These are phyloP conservation scores for Falco naumanni DNA, from an alignment of 2,797 vertebrate genomes.

Conservation along the genomic window DNA sequence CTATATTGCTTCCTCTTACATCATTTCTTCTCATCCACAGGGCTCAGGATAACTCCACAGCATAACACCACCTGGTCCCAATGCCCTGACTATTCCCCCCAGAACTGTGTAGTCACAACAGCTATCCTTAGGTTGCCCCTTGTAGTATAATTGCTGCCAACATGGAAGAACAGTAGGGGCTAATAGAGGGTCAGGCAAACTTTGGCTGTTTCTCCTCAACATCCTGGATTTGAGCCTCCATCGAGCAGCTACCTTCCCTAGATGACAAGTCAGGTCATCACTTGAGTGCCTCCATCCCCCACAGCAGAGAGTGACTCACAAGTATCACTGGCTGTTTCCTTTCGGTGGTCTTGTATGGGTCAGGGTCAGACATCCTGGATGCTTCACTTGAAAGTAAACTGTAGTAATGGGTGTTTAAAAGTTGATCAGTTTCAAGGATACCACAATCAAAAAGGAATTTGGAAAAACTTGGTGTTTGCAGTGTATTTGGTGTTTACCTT, in stretches of 20 bases:
- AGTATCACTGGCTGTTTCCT: not conserved
- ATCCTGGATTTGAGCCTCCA: not conserved
- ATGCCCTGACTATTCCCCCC: not conserved
- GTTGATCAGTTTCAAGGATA: not conserved
- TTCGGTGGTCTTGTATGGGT: not conserved
- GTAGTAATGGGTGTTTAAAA: not conserved
- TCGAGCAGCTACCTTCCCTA: not conserved
- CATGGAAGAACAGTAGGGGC: not conserved
- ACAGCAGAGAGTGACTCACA: not conserved
- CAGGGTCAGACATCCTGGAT: not conserved
- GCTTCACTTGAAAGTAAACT: not conserved
- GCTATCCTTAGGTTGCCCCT: not conserved
- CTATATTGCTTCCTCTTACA: not conserved
- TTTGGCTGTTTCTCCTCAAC: not conserved
- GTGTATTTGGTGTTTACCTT: not conserved
- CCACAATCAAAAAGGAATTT: not conserved
- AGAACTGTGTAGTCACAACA: not conserved
- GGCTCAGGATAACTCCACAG: not conserved
- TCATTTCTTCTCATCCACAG: fast-evolving
- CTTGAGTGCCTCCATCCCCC: not conserved
- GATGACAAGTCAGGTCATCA: not conserved
- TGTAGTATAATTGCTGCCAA: not conserved
- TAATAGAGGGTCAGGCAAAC: not conserved
- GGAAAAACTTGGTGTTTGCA: not conserved
- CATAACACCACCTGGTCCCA: not conserved